Conservation (phyloP, 1,140 invertebrate genomes). For the Pseudomyrmex sp. region DNA sequence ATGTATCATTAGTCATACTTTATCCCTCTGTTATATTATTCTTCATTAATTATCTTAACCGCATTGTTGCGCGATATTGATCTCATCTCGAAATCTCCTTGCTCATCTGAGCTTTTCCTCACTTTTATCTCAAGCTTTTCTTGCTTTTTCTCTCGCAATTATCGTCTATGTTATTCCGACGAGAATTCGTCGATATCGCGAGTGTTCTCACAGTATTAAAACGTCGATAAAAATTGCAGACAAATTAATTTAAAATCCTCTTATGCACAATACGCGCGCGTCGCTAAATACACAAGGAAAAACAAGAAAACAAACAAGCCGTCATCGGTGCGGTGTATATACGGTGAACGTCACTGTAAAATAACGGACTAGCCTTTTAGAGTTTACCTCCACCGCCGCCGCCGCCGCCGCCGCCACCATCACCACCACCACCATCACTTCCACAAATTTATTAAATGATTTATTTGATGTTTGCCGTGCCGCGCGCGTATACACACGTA, state of each 20-base stretch:
- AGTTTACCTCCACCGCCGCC: conserved; percentile 57
- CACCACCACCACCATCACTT: conserved; percentile 62
- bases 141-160: neutral
- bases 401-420: conserved; percentile 12
- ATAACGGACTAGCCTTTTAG: conserved; percentile 73
- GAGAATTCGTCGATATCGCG: neutral
- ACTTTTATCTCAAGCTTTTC: neutral
- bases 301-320: conserved; percentile 11
- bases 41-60: conserved; percentile 48
- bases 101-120: neutral
- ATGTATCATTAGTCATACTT: conserved; percentile 2
- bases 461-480: conserved; percentile 79
- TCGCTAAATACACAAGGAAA: neutral
- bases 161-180: neutral
- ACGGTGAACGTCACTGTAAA: conserved; percentile 45
- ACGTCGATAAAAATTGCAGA: neutral
- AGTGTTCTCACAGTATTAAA: neutral
- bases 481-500: conserved; percentile 35
- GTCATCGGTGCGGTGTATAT: conserved; percentile 24
- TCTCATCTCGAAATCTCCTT: conserved; percentile 18
- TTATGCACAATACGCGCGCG: neutral
- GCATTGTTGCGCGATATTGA: conserved; percentile 14
- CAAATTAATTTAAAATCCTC: conserved; percentile 22
- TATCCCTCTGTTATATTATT: conserved; percentile 5
- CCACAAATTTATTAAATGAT: conserved; percentile 77